Conservation (phyloP, 2,797 vertebrate species). For the Ctenopoma kingsleyae region DNA sequence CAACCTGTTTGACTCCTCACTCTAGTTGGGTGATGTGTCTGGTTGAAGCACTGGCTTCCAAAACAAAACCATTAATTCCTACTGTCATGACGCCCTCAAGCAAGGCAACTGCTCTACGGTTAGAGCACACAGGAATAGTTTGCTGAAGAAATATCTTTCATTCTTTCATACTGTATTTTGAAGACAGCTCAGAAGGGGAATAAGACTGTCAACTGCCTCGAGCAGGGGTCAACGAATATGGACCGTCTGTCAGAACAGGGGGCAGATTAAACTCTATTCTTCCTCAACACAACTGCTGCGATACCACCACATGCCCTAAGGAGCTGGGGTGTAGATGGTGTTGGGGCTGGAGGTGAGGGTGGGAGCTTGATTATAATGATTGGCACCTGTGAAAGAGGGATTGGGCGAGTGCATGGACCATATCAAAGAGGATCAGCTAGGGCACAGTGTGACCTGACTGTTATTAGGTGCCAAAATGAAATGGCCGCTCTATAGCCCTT, state of each 20-base stretch:
- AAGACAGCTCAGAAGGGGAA: slow-evolving; percentile 25
- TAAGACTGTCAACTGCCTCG: slow-evolving; percentile 28
- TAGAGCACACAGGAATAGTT: neutral
- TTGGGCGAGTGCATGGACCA: slow-evolving; percentile 73
- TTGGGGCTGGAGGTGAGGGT: slow-evolving; percentile 27
- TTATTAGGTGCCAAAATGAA: slow-evolving; percentile 83
- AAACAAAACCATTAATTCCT: slow-evolving; percentile 32
- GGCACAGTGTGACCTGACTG: slow-evolving; percentile 74
- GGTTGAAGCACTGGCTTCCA: slow-evolving; percentile 10
- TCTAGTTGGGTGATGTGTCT: slow-evolving; percentile 41
- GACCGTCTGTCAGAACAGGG: slow-evolving; percentile 42
- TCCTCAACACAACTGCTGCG: slow-evolving; percentile 37
- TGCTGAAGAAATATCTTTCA: neutral
- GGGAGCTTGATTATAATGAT: slow-evolving; percentile 73
- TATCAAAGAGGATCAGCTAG: slow-evolving; percentile 79
- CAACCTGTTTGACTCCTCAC: slow-evolving; percentile 54
- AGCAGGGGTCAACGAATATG: slow-evolving; percentile 61
- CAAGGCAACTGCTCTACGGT: neutral
- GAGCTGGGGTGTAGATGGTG: slow-evolving; percentile 33
- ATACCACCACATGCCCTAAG: slow-evolving; percentile 19
- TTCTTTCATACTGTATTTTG: slow-evolving; percentile 9
- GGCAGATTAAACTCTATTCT: slow-evolving; percentile 56
- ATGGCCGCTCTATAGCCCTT: slow-evolving; percentile 70
- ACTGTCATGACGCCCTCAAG: slow-evolving; percentile 29
- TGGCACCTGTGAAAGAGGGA: slow-evolving; percentile 77